Base-by-base conservation (phyloP, 2,888 invertebrate genomes). In the Stictocephala bisonia region DNA sequence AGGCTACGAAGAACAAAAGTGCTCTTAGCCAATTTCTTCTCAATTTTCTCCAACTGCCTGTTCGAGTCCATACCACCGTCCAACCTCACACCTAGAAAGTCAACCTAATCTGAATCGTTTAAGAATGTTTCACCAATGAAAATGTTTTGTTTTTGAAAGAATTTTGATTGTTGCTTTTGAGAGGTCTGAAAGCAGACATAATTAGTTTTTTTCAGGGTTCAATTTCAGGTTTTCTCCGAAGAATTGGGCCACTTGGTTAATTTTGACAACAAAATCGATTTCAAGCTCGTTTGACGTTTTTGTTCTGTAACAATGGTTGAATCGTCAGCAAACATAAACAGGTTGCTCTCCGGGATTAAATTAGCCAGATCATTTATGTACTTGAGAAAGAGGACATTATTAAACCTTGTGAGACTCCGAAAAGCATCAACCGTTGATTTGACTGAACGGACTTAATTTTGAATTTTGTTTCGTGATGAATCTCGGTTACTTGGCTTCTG, bases 321-420 rank as follows among this genome's bases (percentile, higher is more conserved):
- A 26, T 40, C 40, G 40, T 35, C 64, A 15, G 31, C 64, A 18
- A 64, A 22, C 35, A 64, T n/a, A 64, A 64, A 35, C 15, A 64
- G 40, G 9, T 11, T 50, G 20, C 50, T 50, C 50, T 18, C 50
- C 13, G 50, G 50, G 50, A 18, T 9, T 18, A 24, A 27, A 29
- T 18, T 22, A n/a, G 26, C 27, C 9, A 22, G n/a, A 24, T 56
- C 24, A 31, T 31, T 27, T 7, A 15, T 56, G 26, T 56, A 50
- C 7, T 22, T 24, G 4, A 50, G 20, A 50, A 50, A 50, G 44
- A 18, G 50, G 11, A 20, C 50, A 50, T 18, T 9, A 18, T 50
- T 15, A 24, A 50, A 22, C 50, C 50, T 13, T 50, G 50, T 15
- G 50, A 24, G 3, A 50, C 20, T 2, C 50, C 20, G n/a, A 7